phyloP scores from a whole-genome alignment of 2,888 invertebrate genomes.

The Cerastoderma edule region DNA sequence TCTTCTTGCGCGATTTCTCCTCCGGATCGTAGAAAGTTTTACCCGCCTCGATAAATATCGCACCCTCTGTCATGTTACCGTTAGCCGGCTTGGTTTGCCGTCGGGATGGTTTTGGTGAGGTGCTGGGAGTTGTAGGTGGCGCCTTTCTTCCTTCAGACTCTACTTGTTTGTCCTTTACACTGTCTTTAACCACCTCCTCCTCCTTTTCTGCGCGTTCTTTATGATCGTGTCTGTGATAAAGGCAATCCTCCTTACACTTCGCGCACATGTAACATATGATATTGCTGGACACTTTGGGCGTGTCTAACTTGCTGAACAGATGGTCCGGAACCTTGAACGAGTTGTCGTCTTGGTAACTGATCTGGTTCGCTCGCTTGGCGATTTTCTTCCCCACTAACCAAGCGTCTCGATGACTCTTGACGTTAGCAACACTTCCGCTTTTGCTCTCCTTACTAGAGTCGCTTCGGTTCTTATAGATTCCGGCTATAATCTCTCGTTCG shows the following conservation, averaged over 20 bases:
- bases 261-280: slow-evolving; percentile 45
- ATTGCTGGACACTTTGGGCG: slow-evolving; percentile 15
- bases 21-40: slow-evolving; percentile 54
- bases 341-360: slow-evolving; percentile 46
- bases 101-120: slow-evolving; percentile 26
- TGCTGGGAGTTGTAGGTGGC: slow-evolving; percentile 48
- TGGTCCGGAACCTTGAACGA: slow-evolving; percentile 60
- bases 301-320: slow-evolving; percentile 54
- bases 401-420: slow-evolving; percentile 74
- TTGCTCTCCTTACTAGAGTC: slow-evolving; percentile 56
- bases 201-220: neutral
- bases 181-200: neutral
- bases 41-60: slow-evolving; percentile 52
- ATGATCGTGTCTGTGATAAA: slow-evolving; percentile 3
- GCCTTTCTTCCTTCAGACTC: slow-evolving; percentile 46
- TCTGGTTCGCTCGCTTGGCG: slow-evolving; percentile 28
- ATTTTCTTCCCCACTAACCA: slow-evolving; percentile 71
- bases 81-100: slow-evolving; percentile 26
- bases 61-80: slow-evolving; percentile 38
- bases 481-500: slow-evolving; percentile 76
- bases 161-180: neutral
- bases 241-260: slow-evolving; percentile 42
- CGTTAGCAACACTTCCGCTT: slow-evolving; percentile 51
- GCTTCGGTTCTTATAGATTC: slow-evolving; percentile 76
- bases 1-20: slow-evolving; percentile 58